These are phyloP conservation scores for Xiphophorus hellerii DNA, from an alignment of 2,113 vertebrate species.

Conservation along the genomic window DNA sequence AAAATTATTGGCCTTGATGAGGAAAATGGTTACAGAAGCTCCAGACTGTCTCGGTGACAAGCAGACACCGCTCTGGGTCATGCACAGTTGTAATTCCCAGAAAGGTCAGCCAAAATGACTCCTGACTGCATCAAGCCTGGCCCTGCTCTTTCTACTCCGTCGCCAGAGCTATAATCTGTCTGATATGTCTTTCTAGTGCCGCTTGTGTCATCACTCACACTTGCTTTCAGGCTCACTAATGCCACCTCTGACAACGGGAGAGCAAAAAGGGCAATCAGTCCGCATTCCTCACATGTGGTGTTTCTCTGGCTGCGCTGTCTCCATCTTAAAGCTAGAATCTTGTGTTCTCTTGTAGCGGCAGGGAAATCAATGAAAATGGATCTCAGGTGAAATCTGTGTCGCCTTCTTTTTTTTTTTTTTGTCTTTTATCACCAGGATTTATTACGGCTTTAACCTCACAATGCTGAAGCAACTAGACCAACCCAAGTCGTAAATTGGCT, in stretches of 20 bases:
- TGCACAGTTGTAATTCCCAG: conserved; percentile 51
- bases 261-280: conserved; percentile 44
- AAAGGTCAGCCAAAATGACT: conserved; percentile 65
- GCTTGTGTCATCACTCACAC: conserved; percentile 59
- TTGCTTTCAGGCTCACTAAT: conserved; percentile 48
- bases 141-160: conserved; percentile 30
- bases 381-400: conserved; percentile 26
- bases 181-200: conserved; percentile 42
- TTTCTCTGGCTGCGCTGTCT: conserved; percentile 35
- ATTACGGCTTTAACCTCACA: conserved; percentile 56
- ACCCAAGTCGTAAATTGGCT: conserved; percentile 67
- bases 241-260: conserved; percentile 50
- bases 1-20: conserved; percentile 33
- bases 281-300: conserved; percentile 48
- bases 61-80: conserved; percentile 50
- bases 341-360: not conserved
- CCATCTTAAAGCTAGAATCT: conserved; percentile 19
- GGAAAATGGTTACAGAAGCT: conserved; percentile 13
- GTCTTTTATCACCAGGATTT: conserved; percentile 66
- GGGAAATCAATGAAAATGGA: conserved; percentile 59
- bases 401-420: conserved; percentile 55
- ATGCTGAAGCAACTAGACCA: conserved; percentile 66
- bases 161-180: conserved; percentile 60
- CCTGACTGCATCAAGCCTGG: conserved; percentile 42
- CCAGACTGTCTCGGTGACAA: conserved; percentile 43